Percentiles rank a stretch among this genome's conserved stretches.
Conservation (phyloP, 2,113 vertebrate genomes). For the Chrysemys picta region DNA sequence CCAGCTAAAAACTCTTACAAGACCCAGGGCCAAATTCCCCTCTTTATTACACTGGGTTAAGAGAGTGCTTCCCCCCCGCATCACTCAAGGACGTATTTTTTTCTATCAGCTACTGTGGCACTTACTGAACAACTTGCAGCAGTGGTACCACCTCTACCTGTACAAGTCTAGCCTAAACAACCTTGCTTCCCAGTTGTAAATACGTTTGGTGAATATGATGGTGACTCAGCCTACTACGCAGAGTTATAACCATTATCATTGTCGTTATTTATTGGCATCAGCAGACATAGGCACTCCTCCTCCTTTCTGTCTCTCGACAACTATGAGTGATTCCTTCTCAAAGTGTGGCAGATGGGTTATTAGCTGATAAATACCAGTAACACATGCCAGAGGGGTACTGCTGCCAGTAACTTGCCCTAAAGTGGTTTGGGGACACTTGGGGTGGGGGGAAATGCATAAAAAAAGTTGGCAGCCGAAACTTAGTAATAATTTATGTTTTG, state of each 20-base stretch:
- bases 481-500: no score
- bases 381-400: no score
- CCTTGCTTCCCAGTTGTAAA: conserved; percentile 55
- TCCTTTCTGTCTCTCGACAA: conserved; percentile 22
- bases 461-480: no score
- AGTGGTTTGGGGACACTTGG: no score
- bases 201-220: conserved; percentile 46
- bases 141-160: conserved; percentile 50
- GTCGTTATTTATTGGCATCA: conserved; percentile 59
- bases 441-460: no score
- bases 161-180: conserved; percentile 64
- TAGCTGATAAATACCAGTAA: neutral
- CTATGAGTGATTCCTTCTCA: neutral
- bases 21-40: neutral
- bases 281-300: conserved; percentile 31
- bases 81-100: neutral
- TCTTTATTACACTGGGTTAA: neutral
- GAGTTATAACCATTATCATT: conserved; percentile 43
- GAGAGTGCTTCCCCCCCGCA: neutral
- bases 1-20: neutral
- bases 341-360: neutral
- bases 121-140: neutral
- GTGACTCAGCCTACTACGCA: conserved; percentile 73
- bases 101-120: neutral
- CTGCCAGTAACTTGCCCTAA: no score